Percentiles rank a stretch among this genome's conserved stretches.
These are phyloP conservation scores for Chaetodon auriga DNA, from an alignment of 2,113 vertebrate genomes.

Conservation along the genomic window DNA sequence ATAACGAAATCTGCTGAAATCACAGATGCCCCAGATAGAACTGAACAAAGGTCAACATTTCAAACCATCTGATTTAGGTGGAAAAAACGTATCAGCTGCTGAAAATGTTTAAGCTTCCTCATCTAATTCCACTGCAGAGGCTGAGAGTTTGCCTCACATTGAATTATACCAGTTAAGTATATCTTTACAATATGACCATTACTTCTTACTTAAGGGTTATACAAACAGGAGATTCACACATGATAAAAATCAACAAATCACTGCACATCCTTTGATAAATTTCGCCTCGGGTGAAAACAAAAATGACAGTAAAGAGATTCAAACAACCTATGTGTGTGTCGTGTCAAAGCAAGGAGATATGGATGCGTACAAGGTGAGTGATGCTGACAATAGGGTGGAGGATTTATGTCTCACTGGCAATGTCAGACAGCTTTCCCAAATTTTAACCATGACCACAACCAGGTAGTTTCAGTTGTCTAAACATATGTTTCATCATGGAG, in stretches of 20 bases:
- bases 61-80: background rate
- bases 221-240: background rate
- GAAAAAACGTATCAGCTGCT: background rate
- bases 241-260: background rate
- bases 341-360: background rate
- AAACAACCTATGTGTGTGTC: background rate
- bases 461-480: background rate
- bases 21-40: background rate
- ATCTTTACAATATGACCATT: background rate
- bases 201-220: background rate
- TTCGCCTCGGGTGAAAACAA: background rate
- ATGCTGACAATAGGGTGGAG: too few species aligned
- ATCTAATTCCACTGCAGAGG: background rate
- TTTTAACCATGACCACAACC: background rate
- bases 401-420: background rate
- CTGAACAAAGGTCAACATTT: slow-evolving; percentile 24
- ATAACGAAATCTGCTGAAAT: slow-evolving; percentile 31
- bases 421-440: background rate
- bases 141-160: background rate
- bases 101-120: background rate
- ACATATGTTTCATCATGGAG: background rate
- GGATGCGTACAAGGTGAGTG: background rate
- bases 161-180: background rate
- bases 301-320: background rate
- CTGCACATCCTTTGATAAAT: background rate